These are phyloP conservation scores for Holothuria glaberrima DNA, from an alignment of 35 echinoderm and acorn worm species.

Conservation along the genomic window DNA sequence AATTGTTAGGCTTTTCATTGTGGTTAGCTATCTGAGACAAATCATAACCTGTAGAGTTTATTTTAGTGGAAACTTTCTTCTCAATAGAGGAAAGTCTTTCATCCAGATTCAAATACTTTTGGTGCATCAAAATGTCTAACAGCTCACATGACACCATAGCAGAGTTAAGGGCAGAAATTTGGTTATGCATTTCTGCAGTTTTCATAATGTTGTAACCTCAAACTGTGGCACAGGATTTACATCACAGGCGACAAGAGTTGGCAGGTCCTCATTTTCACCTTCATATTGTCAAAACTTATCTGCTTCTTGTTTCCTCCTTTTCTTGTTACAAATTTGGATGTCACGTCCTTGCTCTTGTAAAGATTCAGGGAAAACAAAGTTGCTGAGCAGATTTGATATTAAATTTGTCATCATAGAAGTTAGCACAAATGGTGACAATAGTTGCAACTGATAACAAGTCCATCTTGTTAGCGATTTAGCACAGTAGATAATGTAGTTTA, in stretches of 20 bases:
- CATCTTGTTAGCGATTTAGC: slow-evolving; percentile 18
- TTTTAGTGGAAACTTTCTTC: neutral
- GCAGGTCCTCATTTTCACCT: neutral
- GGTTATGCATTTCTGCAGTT: neutral
- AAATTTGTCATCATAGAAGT: slow-evolving; percentile 16
- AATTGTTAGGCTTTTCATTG: neutral
- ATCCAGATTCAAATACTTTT: neutral
- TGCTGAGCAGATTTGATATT: neutral
- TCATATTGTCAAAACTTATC: slow-evolving; percentile 18
- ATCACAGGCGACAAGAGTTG: slow-evolving; percentile 21
- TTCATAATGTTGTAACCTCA: neutral
- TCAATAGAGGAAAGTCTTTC: slow-evolving; percentile 2
- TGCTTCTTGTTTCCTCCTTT: slow-evolving; percentile 45
- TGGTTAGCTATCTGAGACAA: neutral
- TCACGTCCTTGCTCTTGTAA: slow-evolving; percentile 11
- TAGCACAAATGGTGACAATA: slow-evolving; percentile 3
- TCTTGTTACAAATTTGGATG: neutral
- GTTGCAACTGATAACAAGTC: slow-evolving; percentile 12
- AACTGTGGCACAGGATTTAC: slow-evolving; percentile 8
- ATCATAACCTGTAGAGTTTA: neutral
- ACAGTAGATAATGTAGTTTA: neutral
- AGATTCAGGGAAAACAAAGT: slow-evolving; percentile 6
- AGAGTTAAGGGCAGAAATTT: slow-evolving; percentile 1
- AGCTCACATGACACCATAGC: slow-evolving; percentile 16
- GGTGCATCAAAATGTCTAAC: neutral